Base-by-base conservation (phyloP, 2,888 invertebrate genomes). In the Agrotis segetum region DNA sequence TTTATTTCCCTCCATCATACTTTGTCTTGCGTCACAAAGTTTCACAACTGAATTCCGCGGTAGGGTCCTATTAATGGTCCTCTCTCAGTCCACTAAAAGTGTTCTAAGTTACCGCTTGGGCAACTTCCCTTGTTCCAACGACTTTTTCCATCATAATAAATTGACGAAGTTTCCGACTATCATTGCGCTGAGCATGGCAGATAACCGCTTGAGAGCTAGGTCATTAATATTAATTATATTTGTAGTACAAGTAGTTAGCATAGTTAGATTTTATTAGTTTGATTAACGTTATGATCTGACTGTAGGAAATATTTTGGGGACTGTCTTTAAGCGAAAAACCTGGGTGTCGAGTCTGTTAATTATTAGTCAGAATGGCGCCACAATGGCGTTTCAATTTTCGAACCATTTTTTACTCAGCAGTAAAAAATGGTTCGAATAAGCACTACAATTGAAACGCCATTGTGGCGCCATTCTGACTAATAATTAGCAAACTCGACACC, bases 121-220 rank as follows among this genome's bases (percentile, higher is more conserved):
- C 40, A 70, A 82, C 77, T 85, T 81, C 74, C 44, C 56, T 62
- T 77, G 68, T 63, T 56, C 53, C 47, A 70, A 71, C 58, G 74
- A 83, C 65, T 77, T 85, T 85, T 79, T 78, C 72, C 62, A 83
- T 85, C 70, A 74, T 79, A 84, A 85, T 81, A 85, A 85, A 84
- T 83, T 77, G 74, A 65, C 61, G 55, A 77, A 84, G 76, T 84
- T 84, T n/a, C 65, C 9, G 61, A 47, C 74, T 77, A 78, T 75
- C 83, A 74, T 80, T 77, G 58, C 68, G 21, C 47, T 50, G 62
- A 70, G 71, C 74, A 68, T 58, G 53, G 50, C 65, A 62, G 73
- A 78, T 72, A 85, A 62, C 65, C 56, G 71, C 44, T 67, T 58
- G 40, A 69, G 76, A 64, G 60, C 67, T 70, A 62, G 55, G 52